Base-by-base conservation (phyloP, 2,797 vertebrate species). In the Pygocentrus nattereri region DNA sequence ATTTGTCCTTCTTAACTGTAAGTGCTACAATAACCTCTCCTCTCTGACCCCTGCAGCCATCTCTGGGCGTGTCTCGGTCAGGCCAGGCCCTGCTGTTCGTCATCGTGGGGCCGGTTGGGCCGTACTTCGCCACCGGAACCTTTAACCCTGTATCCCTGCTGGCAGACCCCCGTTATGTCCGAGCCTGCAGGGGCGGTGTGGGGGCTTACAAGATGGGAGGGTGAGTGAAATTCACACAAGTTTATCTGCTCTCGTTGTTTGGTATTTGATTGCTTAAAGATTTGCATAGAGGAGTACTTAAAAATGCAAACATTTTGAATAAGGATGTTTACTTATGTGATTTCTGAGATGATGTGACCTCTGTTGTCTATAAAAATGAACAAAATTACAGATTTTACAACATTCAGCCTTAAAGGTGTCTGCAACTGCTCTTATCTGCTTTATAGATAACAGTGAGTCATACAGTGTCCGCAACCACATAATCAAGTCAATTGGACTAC, bases 141-240 rank as follows among this genome's bases (percentile, higher is more conserved):
- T 92, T 98, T 85, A 96, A 74, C 83, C 96, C 97, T 0, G 92
- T 98, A 0, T 96, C 96, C 0, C 93, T 98, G 86, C 88, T 98
- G 87, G 97, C 97, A 0, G 96, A 98, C 85, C 96, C 97, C 0
- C 76, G 86, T 0, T 97, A 91, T 23, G 93, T 96, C 80, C 86
- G 97, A 1, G 96, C 97, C 27, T 96, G 95, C 94, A 75, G 89
- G n/a, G 97, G 97, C 0, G 97, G 97, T 0, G 96, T 97, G 0
- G 97, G 97, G 0, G 90, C 95, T 65, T 96, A 79, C 83, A 98
- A 98, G 87, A 85, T 97, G 86, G 97, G 96, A n/a, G 95, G 96
- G 97, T 98, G 87, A 95, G 96, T 77, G 54, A 27, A 7, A 31
- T 49, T 58, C 4, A 38, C 25, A 75, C 11, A 7, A 21, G n/a